Evolutionary conservation across 1,140 invertebrate genomes (phyloP), one percentile per base, ranked within the genome.

Genomic region (Macrobrachium nipponense): DNA sequence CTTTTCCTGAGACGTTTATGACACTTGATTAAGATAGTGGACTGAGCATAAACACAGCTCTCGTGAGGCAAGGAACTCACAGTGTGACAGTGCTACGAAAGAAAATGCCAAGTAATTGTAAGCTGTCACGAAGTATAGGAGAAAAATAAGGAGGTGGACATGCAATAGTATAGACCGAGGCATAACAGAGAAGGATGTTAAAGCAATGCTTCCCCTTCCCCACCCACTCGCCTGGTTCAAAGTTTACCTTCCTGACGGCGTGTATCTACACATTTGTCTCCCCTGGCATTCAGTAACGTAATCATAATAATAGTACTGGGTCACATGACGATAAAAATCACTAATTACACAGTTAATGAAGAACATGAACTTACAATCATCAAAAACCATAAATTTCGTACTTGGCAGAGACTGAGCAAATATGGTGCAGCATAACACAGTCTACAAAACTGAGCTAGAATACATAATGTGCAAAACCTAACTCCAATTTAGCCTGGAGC

Each of bases 41-140:
- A 51, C 51, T 51, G 59, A 76, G 75, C 82, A 83, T 83, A 83
- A 83, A 83, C 82, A 83, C 82, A 83, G 82, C 82, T 83, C 82
- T 83, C 76, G 51, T 43, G 61, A 83, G 61, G 75, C 64, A 51
- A 58, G 66, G 72, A 83, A 64, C 75, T 77, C 17, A 77, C 62
- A 83, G 82, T 64, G 72, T 64, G 72, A 83, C 82, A 83, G 82
- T 76, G 75, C 72, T 64, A 64, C 62, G 82, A 83, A 83, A 70
- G 76, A 72, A 76, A 36, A 75, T 76, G 68, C 36, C 61, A 58
- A 76, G 62, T 64, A 61, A 61, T 66, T 20, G 61, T 75, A 77
- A 66, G 27, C 82, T 76, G 82, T 64, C 82, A 66, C 60, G 72
- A 58, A 64, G 82, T 81, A 60, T 44, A 27, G 72, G 64, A 44